Base-by-base conservation (phyloP, 2,888 invertebrate genomes). In the Dorcus hopei region DNA sequence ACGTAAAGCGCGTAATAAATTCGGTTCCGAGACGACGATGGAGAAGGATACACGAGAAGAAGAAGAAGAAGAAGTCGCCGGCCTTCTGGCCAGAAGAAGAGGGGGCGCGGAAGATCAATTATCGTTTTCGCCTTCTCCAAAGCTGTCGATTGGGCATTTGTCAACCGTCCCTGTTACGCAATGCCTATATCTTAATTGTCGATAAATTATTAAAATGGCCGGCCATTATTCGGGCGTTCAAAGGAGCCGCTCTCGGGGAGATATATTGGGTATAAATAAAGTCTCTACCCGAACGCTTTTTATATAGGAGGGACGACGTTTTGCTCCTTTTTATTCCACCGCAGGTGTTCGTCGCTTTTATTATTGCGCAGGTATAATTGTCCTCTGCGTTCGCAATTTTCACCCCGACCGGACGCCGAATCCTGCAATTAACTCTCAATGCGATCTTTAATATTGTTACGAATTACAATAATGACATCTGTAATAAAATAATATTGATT, bases 151-250 rank as follows among this genome's bases (percentile, higher is more conserved):
- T 41, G 14, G 11, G 11, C 14, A 11, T 41, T 41, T 60, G 58
- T 59, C 58, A 59, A 11, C 23, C 45, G 9, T 9, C 19, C 23
- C 45, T 45, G 19, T 68, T 68, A 62, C 63, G 67, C 66, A 66
- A 69, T 60, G 66, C 61, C 62, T 64, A 58, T 65, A 66, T 69
- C 65, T 71, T 73, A 74, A 74, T 74, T 72, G 72, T 73, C 71
- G 70, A 75, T 75, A 75, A 74, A 75, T 74, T 74, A 72, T 72
- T 69, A 70, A 73, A 73, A 71, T 70, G 68, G 69, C 69, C 66
- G 67, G 62, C 68, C 70, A 71, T 73, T 73, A 72, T 70, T 67
- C 68, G 62, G 70, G 63, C 42, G 66, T 66, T 72, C 72, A 74
- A 74, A 74, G 73, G 66, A 57, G 70, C 74, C 74, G 74, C 70